A percentile compares a stretch with the other conserved stretches of the same genome.
Evolutionary conservation across 2,888 invertebrate species (phyloP).

Genomic region (Drosophila mimica): DNA sequence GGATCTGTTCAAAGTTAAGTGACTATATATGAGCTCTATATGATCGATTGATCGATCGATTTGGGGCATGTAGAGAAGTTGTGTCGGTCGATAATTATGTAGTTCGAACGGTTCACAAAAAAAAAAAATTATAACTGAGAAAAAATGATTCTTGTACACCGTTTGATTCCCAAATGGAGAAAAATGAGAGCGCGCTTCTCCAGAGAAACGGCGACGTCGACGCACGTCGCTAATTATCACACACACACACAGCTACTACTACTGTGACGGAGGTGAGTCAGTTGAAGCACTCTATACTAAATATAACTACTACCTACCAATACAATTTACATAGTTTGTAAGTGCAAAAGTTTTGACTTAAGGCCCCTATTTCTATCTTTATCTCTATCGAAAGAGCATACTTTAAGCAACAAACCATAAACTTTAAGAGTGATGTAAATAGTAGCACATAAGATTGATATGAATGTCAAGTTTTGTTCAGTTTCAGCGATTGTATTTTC

Average conservation of each 20-base stretch:
- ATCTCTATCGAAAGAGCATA: constrained; percentile 3
- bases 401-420: constrained; percentile 24
- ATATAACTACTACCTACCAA: constrained; percentile 63
- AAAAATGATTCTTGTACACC: constrained; percentile 30
- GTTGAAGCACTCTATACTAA: constrained; percentile 78
- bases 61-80: constrained; percentile 70
- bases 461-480: neutral
- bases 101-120: constrained; percentile 49
- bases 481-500: neutral
- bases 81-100: constrained; percentile 59
- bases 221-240: constrained; percentile 49
- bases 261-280: constrained; percentile 76
- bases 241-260: constrained; percentile 64
- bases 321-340: constrained; percentile 69
- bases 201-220: constrained; percentile 32
- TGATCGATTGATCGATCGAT: constrained; percentile 55
- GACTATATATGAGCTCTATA: constrained; percentile 49
- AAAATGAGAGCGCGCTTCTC: constrained; percentile 31
- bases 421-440: constrained; percentile 2
- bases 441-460: constrained; percentile 6
- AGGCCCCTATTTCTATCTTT: neutral
- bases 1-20: constrained; percentile 79
- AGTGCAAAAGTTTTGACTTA: constrained; percentile 50
- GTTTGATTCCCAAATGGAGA: constrained; percentile 31
- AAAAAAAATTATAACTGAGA: constrained; percentile 1